Base-by-base conservation (phyloP, 1,140 invertebrate genomes). In the Bombus superbus region DNA sequence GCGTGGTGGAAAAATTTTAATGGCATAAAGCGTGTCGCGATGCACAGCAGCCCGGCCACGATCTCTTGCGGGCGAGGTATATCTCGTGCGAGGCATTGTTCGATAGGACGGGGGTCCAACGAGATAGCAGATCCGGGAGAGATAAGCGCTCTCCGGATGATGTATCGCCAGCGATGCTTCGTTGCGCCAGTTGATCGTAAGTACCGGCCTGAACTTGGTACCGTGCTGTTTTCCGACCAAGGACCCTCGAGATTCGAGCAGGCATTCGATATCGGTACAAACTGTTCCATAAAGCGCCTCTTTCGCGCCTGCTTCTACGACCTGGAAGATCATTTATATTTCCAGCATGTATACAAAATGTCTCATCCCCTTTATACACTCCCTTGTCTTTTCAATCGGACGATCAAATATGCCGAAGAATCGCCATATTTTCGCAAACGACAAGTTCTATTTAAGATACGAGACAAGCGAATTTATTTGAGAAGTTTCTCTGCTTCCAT, bases 141-240 rank as follows among this genome's bases (percentile, higher is more conserved):
- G 89, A 93, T 92, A 92, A 90, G 89, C 88, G 73, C 77, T 74
- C 86, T 84, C 64, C 81, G 92, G 92, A 93, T 93, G 92, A 93
- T 93, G 92, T 91, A 93, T 91, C 89, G 88, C 86, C 86, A 85
- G 88, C 89, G 85, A 92, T 92, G 90, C 85, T 89, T 86, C 84
- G 92, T 78, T 91, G 88, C 92, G 82, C 90, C 86, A 76, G 86
- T 90, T 86, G 89, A 93, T 92, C 91, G 91, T 90, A 85, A 92
- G 86, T 81, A 85, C 75, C 83, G 64, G 59, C 81, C 74, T 80
- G 40, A 57, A 85, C 44, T 80, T 71, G 86, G 86, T 79, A 64
- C 76, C 59, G 86, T 62, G 53, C 83, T 77, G 86, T 81, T 87
- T 87, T 85, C 77, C 66, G 86, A 77, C 75, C 59, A 38, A 87